Evolutionary conservation across 2,797 vertebrate species (phyloP).

Genomic region (Amazona ochrocephala): DNA sequence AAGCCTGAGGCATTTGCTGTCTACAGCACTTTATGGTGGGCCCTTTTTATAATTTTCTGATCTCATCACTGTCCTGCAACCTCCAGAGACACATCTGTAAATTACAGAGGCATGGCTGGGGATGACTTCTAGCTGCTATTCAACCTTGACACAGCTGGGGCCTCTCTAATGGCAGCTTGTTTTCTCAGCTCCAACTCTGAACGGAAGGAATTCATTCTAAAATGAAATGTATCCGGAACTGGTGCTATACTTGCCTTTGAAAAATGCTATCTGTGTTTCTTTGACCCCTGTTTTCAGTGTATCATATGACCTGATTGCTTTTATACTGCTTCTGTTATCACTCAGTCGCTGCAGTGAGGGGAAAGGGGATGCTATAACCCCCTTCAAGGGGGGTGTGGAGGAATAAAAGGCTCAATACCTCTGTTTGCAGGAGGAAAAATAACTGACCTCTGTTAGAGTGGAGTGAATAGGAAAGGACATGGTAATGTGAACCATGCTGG

Average conservation of each 20-base stretch:
- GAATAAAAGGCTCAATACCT: not conserved
- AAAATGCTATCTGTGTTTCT: slow-evolving; percentile 14
- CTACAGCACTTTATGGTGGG: not conserved
- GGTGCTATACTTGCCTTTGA: not conserved
- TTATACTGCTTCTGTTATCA: not conserved
- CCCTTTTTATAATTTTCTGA: slow-evolving; percentile 3
- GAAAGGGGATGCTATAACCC: not conserved
- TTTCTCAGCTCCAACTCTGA: slow-evolving; percentile 52
- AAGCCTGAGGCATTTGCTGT: not conserved
- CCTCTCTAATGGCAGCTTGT: slow-evolving; percentile 42
- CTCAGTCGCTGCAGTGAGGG: not conserved
- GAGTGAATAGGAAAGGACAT: not conserved
- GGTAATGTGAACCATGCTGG: not conserved
- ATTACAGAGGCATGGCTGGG: not conserved
- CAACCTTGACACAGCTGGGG: slow-evolving; percentile 51
- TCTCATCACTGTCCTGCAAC: not conserved
- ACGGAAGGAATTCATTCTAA: slow-evolving; percentile 32
- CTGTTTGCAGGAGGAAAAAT: not conserved
- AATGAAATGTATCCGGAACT: slow-evolving; percentile 43
- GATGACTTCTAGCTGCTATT: slow-evolving; percentile 47
- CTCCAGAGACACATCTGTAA: slow-evolving; percentile 18
- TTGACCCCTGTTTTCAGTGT: slow-evolving; percentile 15
- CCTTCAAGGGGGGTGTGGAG: not conserved
- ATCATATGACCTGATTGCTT: not conserved
- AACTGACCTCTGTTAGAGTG: not conserved